Conservation (phyloP, 1,140 invertebrate species). For the Thaumatotibia leucotreta region DNA sequence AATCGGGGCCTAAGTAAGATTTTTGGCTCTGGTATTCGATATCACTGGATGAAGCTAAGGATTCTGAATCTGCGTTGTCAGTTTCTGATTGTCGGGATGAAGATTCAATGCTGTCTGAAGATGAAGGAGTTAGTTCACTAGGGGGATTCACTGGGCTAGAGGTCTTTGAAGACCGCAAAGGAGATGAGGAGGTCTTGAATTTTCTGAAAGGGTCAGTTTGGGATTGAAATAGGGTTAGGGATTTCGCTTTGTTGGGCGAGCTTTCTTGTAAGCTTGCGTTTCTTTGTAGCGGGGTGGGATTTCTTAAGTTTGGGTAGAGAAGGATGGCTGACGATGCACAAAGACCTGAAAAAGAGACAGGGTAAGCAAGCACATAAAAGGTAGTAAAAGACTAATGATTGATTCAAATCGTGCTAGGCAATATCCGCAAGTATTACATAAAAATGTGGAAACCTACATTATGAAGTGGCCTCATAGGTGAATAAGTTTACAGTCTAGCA, state of each 20-base stretch:
- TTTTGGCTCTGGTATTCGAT: conserved; percentile 68
- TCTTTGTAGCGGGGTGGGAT: conserved; percentile 84
- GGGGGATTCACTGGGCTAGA: conserved; percentile 69
- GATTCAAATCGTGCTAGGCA: no score
- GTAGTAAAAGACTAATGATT: no score
- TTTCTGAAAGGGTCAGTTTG: conserved; percentile 53
- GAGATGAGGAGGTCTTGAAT: conserved; percentile 61
- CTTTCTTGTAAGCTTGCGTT: conserved; percentile 90
- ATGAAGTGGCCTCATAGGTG: no score
- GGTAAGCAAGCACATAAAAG: no score
- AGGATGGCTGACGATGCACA: conserved; percentile 92
- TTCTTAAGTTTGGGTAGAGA: conserved; percentile 88
- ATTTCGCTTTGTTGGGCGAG: conserved; percentile 79
- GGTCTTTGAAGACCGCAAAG: conserved; percentile 57
- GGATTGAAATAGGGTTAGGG: conserved; percentile 63
- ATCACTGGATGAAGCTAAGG: conserved; percentile 70
- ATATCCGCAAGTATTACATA: no score
- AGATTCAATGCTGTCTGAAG: conserved; percentile 70
- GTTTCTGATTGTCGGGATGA: conserved; percentile 70
- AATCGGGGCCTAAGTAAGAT: conserved; percentile 52
- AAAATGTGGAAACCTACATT: no score
- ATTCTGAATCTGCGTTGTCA: conserved; percentile 71
- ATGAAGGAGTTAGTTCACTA: conserved; percentile 71
- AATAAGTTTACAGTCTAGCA: no score
- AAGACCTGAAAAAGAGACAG: conserved; percentile 80